phyloP scores from a whole-genome alignment of 2,797 vertebrate species.

The Pangasius mekongensis region DNA sequence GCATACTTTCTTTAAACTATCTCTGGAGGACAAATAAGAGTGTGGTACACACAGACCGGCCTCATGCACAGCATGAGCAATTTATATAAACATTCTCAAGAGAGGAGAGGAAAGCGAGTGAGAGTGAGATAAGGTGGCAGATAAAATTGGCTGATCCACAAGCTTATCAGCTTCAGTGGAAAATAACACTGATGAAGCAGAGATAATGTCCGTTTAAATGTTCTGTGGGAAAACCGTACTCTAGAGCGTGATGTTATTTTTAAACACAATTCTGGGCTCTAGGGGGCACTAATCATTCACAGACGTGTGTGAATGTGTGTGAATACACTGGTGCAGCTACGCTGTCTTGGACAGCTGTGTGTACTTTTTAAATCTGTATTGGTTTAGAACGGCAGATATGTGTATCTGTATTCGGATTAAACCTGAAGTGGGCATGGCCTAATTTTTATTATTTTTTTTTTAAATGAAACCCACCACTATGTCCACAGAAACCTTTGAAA shows the following conservation, averaged over 20 bases:
- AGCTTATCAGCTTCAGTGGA: slow-evolving; percentile 15
- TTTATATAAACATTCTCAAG: slow-evolving; percentile 3
- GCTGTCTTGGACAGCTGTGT: background rate
- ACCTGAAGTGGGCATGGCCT: background rate
- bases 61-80: background rate
- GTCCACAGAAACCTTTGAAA: background rate
- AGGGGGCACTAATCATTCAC: background rate
- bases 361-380: background rate
- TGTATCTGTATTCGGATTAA: background rate
- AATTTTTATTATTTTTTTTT: background rate
- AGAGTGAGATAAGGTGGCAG: slow-evolving; percentile 13
- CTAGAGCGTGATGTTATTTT: background rate
- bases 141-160: slow-evolving; percentile 5
- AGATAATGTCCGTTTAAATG: slow-evolving; percentile 59
- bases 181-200: slow-evolving; percentile 72
- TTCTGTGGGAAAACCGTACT: background rate
- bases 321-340: background rate
- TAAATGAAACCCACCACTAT: background rate
- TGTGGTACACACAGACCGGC: background rate
- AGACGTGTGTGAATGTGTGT: background rate
- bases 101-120: background rate
- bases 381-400: background rate
- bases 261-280: background rate
- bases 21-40: background rate
- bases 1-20: background rate